Conservation (phyloP, 2,113 vertebrate species). For the Larimichthys polyactis region DNA sequence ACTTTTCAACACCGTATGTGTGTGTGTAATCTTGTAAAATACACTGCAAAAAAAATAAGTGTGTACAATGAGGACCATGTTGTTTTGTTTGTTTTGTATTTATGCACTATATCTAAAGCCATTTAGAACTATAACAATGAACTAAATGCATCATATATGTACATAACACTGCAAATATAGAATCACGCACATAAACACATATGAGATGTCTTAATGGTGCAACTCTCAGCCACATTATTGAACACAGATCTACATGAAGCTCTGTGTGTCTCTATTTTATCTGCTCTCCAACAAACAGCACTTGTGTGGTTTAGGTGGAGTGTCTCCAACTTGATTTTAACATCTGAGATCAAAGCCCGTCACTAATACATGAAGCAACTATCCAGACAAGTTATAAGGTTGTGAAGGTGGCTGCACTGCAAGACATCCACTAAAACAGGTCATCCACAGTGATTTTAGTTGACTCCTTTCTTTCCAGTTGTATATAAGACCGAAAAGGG, state of each 20-base stretch:
- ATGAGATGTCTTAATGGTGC: neutral
- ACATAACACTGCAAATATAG: neutral
- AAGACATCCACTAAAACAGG: neutral
- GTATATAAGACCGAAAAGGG: neutral
- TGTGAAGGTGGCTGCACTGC: neutral
- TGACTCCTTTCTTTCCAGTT: neutral
- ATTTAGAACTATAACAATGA: neutral
- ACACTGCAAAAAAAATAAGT: neutral
- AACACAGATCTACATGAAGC: neutral
- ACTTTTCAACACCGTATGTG: neutral
- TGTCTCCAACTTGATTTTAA: neutral
- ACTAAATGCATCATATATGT: neutral
- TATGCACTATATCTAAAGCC: neutral
- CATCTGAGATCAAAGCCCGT: neutral
- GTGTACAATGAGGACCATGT: neutral
- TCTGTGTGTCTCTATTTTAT: neutral
- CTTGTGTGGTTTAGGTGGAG: neutral
- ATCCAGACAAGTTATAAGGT: neutral
- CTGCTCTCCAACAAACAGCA: constrained; percentile 1
- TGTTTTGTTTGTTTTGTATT: neutral
- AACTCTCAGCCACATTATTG: neutral
- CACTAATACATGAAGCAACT: neutral
- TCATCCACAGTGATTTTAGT: neutral
- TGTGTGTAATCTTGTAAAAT: neutral
- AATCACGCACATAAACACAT: neutral